A percentile compares a stretch with the other conserved stretches of the same genome.
Conservation (phyloP, 2,113 vertebrate species). For the Phainopepla nitens region DNA sequence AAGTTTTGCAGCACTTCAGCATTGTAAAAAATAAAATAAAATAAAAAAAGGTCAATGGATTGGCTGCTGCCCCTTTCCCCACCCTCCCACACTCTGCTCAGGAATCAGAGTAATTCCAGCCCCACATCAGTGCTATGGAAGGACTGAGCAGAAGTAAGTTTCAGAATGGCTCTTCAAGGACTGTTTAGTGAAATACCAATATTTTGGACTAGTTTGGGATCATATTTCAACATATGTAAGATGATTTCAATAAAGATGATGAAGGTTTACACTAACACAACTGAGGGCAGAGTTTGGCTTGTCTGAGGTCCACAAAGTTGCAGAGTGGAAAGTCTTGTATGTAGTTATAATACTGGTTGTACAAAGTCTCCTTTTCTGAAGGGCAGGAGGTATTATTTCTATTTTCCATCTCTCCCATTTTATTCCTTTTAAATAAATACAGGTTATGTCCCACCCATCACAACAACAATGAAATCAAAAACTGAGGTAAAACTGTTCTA, state of each 20-base stretch:
- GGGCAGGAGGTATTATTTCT: not conserved
- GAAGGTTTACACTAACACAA: not conserved
- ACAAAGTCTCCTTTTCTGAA: not conserved
- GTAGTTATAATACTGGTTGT: slow-evolving; percentile 12
- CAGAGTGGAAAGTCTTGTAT: slow-evolving; percentile 16
- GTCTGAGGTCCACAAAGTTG: slow-evolving; percentile 28
- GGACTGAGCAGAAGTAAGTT: not conserved
- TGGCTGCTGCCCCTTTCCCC: slow-evolving; percentile 8
- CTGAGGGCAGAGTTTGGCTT: slow-evolving; percentile 40
- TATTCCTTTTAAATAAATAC: slow-evolving; percentile 13
- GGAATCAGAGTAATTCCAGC: not conserved
- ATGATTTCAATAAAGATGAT: not conserved
- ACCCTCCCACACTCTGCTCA: not conserved
- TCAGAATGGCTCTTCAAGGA: not conserved
- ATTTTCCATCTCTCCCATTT: not conserved
- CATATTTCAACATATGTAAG: not conserved
- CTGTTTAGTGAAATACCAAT: not conserved
- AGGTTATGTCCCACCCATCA: not conserved
- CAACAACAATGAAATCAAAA: slow-evolving; percentile 59
- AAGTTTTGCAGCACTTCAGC: slow-evolving; percentile 66
- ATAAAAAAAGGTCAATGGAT: slow-evolving; percentile 7
- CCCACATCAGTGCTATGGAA: not conserved
- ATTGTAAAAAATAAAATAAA: slow-evolving; percentile 21
- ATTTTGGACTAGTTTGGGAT: not conserved
- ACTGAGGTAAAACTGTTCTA: slow-evolving; percentile 77